A percentile compares a stretch with the other conserved stretches of the same genome.
Conservation (phyloP, 2,113 vertebrate genomes). For the Alethe castanea region DNA sequence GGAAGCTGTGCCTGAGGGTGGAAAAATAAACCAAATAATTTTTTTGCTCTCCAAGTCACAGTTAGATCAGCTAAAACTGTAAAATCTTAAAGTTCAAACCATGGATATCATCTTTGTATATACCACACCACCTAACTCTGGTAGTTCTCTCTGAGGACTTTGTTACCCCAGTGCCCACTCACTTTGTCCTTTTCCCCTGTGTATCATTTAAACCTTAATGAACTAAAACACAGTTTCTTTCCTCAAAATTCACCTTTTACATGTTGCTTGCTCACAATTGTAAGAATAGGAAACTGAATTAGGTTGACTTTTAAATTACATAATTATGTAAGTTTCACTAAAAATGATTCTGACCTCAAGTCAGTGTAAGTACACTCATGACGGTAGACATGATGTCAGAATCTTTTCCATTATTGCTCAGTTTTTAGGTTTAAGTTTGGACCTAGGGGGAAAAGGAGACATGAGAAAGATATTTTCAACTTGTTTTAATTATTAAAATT, state of each 20-base stretch:
- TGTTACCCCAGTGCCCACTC: rapidly evolving
- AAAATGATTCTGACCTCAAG: not conserved
- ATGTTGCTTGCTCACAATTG: not conserved
- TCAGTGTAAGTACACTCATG: not conserved
- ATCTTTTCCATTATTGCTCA: not conserved
- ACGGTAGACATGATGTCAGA: not conserved
- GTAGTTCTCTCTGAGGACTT: not conserved
- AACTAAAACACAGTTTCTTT: not conserved
- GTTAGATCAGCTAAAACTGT: not conserved
- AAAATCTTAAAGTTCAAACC: not conserved
- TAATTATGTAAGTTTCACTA: not conserved
- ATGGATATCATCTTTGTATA: not conserved
- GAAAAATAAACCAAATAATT: not conserved
- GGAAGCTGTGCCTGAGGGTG: not conserved
- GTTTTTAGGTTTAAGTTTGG: not conserved
- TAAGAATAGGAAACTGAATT: not conserved
- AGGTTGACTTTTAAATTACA: not conserved
- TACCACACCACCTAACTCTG: not conserved
- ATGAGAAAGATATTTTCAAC: not conserved
- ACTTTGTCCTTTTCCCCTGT: not conserved
- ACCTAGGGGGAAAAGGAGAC: not conserved
- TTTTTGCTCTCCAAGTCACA: not conserved
- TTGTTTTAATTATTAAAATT: not conserved
- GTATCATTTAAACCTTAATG: not conserved
- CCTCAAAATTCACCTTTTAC: not conserved